Base-by-base conservation (phyloP, 2,888 invertebrate genomes). In the Eristalis pertinax region DNA sequence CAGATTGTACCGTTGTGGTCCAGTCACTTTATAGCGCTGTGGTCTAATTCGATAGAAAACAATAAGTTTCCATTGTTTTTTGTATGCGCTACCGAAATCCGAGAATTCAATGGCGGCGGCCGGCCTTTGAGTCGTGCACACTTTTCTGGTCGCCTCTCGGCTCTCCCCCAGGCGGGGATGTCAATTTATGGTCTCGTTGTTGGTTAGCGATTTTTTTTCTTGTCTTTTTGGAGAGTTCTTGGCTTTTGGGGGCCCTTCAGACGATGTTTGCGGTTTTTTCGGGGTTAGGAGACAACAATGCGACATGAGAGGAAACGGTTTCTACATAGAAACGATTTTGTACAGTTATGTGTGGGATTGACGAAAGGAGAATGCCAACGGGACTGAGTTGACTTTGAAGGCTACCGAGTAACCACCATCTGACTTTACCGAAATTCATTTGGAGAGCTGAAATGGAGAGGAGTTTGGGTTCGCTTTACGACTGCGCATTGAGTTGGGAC, bases 1-100 rank as follows among this genome's bases (percentile, higher is more conserved):
- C 70, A 32, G 19, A 72, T 50, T 73, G 78, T 86, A 86, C 86
- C 86, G 86, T 86, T 86, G 83, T 75, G 83, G 86, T 56, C 62
- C 22, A 38, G 77, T 77, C 35, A 78, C 70, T 83, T 86, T 74
- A 86, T 78, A 62, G 83, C 86, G 83, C 86, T 67, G 50, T 76
- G 64, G 72, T 87, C 87, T 87, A 87, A 87, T 84, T 68, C 75
- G 76, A 84, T 87, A 84, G 87, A 84, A 87, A 84, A 84, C 87
- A 87, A 87, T 87, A 87, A 80, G 87, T 72, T 80, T 69, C 84
- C 76, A 87, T 79, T 87, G 79, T 87, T 58, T 77, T 70, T 69
- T 70, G 70, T 67, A 74, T 70, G 82, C 74, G 84, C 84, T 79
- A 87, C 84, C 68, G 79, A 87, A 73, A 80, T 84, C 87, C 68